Base-by-base conservation (phyloP, 2,888 invertebrate genomes). In the Capitulum mitella region DNA sequence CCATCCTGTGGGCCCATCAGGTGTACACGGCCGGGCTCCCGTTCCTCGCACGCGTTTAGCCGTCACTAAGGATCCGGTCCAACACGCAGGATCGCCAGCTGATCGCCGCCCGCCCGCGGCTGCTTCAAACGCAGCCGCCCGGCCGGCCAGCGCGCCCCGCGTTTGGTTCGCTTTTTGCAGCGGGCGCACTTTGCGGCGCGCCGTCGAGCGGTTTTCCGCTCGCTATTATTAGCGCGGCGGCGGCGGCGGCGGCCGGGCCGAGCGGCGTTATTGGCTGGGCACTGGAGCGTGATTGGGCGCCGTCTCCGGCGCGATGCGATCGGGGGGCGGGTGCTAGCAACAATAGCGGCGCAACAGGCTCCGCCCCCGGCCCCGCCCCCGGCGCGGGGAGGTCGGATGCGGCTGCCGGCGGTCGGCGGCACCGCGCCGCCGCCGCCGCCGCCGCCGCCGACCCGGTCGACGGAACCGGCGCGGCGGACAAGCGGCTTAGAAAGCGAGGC, bases 301-400 rank as follows among this genome's bases (percentile, higher is more conserved):
- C n/a, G 32, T 10, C 2, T 14, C 29, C 37, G 70, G 22, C 70
- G 37, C 22, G 61, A 16, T 14, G 34, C 37, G 70, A 16, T 8
- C 70, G 37, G 16, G 34, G 70, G 70, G 70, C 70, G 70, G 34
- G 37, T 37, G 22, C 37, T 34, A 37, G 37, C 70, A 37, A 70
- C 70, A 70, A 37, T 70, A 70, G 37, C 70, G 6, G 34, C 34
- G 70, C 70, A 34, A 37, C 37, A 70, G 70, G 70, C 70, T 37
- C 70, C 70, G 70, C 70, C 70, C 70, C 5, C 12, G 26, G 37
- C 70, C 37, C 70, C 70, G 70, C 70, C 70, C 37, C 70, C 70
- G 16, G 70, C 34, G 70, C 37, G 22, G 70, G 70, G 70, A 70
- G 70, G 70, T 22, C 34, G 70, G 70, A 70, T 70, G 37, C 70